These are phyloP conservation scores for Hydrochoerus hydrochaeris DNA, from an alignment of 2,113 vertebrate species.

Conservation along the genomic window DNA sequence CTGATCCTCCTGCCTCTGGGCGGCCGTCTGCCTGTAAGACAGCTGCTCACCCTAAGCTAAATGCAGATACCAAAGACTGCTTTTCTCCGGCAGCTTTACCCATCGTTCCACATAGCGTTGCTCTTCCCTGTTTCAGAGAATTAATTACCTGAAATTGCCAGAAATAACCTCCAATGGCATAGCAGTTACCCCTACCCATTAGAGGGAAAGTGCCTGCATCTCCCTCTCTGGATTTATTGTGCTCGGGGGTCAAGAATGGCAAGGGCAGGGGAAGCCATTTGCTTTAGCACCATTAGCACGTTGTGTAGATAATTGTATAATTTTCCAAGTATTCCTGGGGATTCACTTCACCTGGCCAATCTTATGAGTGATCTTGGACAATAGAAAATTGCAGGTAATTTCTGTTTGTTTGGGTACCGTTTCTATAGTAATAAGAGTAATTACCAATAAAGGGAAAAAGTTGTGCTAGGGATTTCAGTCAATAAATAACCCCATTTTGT, in stretches of 20 bases:
- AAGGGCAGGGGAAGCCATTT: constrained; percentile 62
- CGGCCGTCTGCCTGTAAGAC: rapidly evolving
- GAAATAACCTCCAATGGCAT: constrained; percentile 66
- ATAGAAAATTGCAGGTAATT: constrained; percentile 74
- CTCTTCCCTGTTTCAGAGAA: constrained; percentile 57
- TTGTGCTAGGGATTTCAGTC: constrained; percentile 67
- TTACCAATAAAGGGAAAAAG: constrained; percentile 81
- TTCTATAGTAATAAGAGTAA: constrained; percentile 83
- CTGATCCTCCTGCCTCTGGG: rapidly evolving
- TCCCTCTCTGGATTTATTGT: constrained; percentile 60
- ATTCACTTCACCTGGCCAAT: constrained; percentile 67
- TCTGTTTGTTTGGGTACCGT: constrained; percentile 76
- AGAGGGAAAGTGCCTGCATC: constrained; percentile 54
- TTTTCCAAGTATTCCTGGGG: constrained; percentile 72
- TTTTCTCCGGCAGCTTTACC: neutral
- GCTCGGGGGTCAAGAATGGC: constrained; percentile 65
- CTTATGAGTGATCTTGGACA: constrained; percentile 71
- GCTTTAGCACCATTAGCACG: constrained; percentile 54
- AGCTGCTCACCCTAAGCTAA: neutral
- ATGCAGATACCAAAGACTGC: rapidly evolving
- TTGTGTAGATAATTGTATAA: constrained; percentile 77
- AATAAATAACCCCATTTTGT: constrained; percentile 62
- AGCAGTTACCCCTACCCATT: constrained; percentile 59
- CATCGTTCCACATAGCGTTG: neutral
- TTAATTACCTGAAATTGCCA: constrained; percentile 70